Evolutionary conservation across 1,140 invertebrate species (phyloP).

Genomic region (Holotrichia oblita): DNA sequence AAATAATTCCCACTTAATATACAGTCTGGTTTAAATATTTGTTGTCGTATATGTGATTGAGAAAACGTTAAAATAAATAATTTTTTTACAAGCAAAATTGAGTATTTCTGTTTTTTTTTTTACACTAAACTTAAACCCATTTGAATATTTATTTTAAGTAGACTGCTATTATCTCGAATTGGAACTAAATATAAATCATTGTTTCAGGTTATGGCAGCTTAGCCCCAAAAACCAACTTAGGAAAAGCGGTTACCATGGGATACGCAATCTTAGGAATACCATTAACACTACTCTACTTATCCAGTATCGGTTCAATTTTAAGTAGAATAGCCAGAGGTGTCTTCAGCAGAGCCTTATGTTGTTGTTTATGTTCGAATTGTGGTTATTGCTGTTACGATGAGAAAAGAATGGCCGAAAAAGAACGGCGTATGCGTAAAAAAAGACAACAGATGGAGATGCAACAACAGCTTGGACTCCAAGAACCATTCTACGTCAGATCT

Average conservation of each 20-base stretch:
- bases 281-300: constrained; percentile 87
- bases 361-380: constrained; percentile 84
- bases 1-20: too few species aligned
- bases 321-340: constrained; percentile 87
- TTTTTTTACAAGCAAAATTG: too few species aligned
- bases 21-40: too few species aligned
- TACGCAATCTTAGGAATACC: constrained; percentile 93
- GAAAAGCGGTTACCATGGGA: constrained; percentile 86
- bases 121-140: too few species aligned
- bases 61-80: too few species aligned
- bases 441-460: constrained; percentile 79
- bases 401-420: constrained; percentile 80
- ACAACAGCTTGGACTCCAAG: constrained; percentile 75
- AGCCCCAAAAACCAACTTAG: constrained; percentile 80
- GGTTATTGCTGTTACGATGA: constrained; percentile 88
- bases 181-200: constrained; percentile 36
- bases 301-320: constrained; percentile 82
- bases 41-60: too few species aligned
- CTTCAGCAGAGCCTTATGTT: constrained; percentile 84
- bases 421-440: constrained; percentile 78
- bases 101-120: too few species aligned
- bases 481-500: constrained; percentile 81
- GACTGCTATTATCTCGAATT: too few species aligned
- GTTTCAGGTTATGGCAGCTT: constrained; percentile 88
- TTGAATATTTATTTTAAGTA: too few species aligned